A percentile compares a stretch with the other conserved stretches of the same genome.
Evolutionary conservation across 2,797 vertebrate genomes (phyloP).

Genomic region (Gymnoscopelus braueri): DNA sequence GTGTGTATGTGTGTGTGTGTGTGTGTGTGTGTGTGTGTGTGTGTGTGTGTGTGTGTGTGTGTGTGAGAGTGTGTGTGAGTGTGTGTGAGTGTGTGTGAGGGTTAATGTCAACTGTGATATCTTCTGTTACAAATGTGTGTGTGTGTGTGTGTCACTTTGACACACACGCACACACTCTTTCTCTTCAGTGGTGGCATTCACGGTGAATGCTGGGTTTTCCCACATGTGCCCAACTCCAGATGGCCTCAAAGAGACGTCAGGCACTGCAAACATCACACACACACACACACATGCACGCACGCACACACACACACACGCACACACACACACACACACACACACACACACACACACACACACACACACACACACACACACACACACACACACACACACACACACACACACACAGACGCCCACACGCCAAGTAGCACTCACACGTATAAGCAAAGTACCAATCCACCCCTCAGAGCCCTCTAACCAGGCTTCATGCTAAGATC

Average conservation of each 20-base stretch:
- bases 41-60: slow-evolving; percentile 48
- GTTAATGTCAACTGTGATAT: slow-evolving; percentile 22
- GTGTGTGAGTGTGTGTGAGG: slow-evolving; percentile 1
- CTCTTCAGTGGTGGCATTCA: slow-evolving; percentile 24
- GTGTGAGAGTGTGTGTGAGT: slow-evolving; percentile 44
- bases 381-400: slow-evolving; percentile 8
- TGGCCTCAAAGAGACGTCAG: slow-evolving; percentile 69
- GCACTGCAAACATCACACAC: slow-evolving; percentile 50
- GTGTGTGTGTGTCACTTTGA: slow-evolving; percentile 41
- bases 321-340: slow-evolving; percentile 9
- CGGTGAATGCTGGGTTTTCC: slow-evolving; percentile 45
- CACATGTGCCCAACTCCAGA: slow-evolving; percentile 71
- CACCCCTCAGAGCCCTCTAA: slow-evolving; percentile 54
- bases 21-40: neutral
- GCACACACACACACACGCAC: slow-evolving; percentile 4
- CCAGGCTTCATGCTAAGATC: slow-evolving; percentile 62
- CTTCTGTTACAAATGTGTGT: slow-evolving; percentile 48
- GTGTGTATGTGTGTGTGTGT: slow-evolving; percentile 6
- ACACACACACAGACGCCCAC: slow-evolving; percentile 7
- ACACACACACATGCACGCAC: slow-evolving; percentile 1
- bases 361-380: slow-evolving; percentile 3
- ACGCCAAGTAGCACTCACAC: slow-evolving; percentile 14
- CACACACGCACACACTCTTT: too few relatives aligned
- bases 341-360: slow-evolving; percentile 4
- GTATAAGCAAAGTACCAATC: slow-evolving; percentile 42